phyloP scores from a whole-genome alignment of 2,797 vertebrate genomes.

The Aulostomus chinensis region DNA sequence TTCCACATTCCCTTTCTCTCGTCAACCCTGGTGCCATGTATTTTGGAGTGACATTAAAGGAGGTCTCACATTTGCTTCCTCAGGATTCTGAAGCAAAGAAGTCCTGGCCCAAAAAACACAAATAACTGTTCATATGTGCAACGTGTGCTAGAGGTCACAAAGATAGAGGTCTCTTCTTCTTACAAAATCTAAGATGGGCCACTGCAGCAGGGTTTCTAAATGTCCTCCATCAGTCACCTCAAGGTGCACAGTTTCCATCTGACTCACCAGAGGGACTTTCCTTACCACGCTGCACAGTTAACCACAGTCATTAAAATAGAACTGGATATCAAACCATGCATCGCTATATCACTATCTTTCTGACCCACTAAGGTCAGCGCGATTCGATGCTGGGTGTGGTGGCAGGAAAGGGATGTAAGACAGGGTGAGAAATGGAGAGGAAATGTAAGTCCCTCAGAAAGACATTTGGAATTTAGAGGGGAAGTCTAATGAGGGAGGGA shows the following conservation, averaged over 20 bases:
- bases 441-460: conserved; percentile 55
- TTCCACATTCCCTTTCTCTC: conserved; percentile 40
- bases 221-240: conserved; percentile 21
- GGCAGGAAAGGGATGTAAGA: conserved; percentile 62
- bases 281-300: conserved; percentile 16
- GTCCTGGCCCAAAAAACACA: too few relatives aligned
- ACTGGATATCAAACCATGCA: conserved; percentile 31
- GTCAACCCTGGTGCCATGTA: conserved; percentile 26
- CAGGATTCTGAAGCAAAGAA: conserved; percentile 16
- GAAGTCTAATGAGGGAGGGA: conserved; percentile 53
- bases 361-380: conserved; percentile 56
- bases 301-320: conserved; percentile 44
- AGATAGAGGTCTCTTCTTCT: too few relatives aligned
- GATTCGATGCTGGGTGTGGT: conserved; percentile 49
- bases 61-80: conserved; percentile 36
- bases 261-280: conserved; percentile 27
- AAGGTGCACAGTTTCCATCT: conserved; percentile 14
- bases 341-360: conserved; percentile 48
- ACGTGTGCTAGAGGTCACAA: not conserved
- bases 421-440: conserved; percentile 39
- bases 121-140: too few relatives aligned
- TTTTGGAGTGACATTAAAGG: conserved; percentile 48
- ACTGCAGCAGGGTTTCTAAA: conserved; percentile 23
- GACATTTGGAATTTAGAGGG: conserved; percentile 57
- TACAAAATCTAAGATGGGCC: conserved; percentile 1